Evolutionary conservation across 2,113 vertebrate genomes (phyloP).

Genomic region (Lycaon pictus): DNA sequence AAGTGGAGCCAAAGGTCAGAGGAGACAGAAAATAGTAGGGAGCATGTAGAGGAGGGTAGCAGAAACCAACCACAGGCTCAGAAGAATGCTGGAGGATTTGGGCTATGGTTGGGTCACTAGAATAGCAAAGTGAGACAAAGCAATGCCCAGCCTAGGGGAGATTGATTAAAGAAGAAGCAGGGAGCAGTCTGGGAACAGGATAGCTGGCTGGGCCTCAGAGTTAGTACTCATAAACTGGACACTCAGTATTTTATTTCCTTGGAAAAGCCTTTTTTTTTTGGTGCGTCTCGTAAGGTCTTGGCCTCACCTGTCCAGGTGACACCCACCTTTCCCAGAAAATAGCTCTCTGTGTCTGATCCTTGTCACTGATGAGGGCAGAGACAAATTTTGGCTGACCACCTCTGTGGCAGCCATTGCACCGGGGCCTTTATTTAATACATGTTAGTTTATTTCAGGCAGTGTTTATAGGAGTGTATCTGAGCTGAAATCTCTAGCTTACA

Average conservation of each 20-base stretch:
- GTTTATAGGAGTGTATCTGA: neutral
- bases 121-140: neutral
- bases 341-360: neutral
- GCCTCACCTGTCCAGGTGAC: neutral
- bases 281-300: neutral
- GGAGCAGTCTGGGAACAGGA: neutral
- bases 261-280: neutral
- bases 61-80: neutral
- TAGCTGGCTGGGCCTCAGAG: neutral
- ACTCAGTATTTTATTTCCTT: neutral
- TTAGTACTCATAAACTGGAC: too few relatives aligned
- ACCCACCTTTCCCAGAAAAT: neutral
- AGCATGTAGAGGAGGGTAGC: neutral
- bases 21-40: neutral
- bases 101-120: fast-evolving
- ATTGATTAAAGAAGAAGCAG: neutral
- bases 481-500: neutral
- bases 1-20: neutral
- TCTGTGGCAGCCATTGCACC: neutral
- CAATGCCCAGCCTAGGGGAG: neutral
- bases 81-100: neutral
- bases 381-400: neutral
- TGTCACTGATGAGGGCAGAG: neutral
- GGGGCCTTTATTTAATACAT: neutral
- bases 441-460: neutral